Percentiles rank a stretch among this genome's conserved stretches.
Evolutionary conservation across 2,888 invertebrate species (phyloP).

Genomic region (Hanleya hanleyi): DNA sequence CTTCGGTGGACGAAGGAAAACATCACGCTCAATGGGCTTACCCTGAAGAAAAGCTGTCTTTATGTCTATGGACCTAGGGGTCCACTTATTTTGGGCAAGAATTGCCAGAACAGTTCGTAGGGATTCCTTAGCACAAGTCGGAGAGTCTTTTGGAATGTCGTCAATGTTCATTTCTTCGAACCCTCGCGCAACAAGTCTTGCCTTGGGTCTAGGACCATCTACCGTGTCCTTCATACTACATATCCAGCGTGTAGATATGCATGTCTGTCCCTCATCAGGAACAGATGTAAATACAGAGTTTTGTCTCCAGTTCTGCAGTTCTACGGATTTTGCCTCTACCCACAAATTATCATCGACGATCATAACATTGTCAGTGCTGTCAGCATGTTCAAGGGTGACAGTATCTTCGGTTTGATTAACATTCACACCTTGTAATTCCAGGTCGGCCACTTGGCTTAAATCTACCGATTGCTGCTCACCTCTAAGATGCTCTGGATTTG

Average conservation of each 20-base stretch:
- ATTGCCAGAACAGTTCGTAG: slow-evolving; percentile 11
- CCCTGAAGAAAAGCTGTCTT: slow-evolving; percentile 21
- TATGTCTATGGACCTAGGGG: slow-evolving; percentile 18
- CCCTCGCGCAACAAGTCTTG: slow-evolving; percentile 25
- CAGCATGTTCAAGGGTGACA: too few species aligned
- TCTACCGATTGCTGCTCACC: too few species aligned
- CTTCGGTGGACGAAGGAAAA: slow-evolving; percentile 15
- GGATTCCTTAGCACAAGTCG: slow-evolving; percentile 8
- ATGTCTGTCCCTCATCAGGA: not conserved
- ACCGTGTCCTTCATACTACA: not conserved
- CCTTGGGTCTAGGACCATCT: slow-evolving; percentile 7
- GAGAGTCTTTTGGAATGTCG: slow-evolving; percentile 10
- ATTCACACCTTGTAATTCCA: too few species aligned
- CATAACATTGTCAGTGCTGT: too few species aligned
- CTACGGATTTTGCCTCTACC: not conserved
- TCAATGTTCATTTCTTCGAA: slow-evolving; percentile 22
- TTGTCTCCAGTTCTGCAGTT: not conserved
- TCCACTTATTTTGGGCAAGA: slow-evolving; percentile 1
- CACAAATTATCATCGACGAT: too few species aligned
- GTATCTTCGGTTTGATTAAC: too few species aligned
- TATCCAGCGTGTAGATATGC: not conserved
- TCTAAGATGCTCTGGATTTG: too few species aligned
- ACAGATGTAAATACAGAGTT: not conserved
- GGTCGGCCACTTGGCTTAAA: too few species aligned
- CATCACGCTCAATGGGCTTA: slow-evolving; percentile 9